A percentile compares a stretch with the other conserved stretches of the same genome.
phyloP scores from a whole-genome alignment of 2,888 invertebrate species.

The Dryadula phaetusa region DNA sequence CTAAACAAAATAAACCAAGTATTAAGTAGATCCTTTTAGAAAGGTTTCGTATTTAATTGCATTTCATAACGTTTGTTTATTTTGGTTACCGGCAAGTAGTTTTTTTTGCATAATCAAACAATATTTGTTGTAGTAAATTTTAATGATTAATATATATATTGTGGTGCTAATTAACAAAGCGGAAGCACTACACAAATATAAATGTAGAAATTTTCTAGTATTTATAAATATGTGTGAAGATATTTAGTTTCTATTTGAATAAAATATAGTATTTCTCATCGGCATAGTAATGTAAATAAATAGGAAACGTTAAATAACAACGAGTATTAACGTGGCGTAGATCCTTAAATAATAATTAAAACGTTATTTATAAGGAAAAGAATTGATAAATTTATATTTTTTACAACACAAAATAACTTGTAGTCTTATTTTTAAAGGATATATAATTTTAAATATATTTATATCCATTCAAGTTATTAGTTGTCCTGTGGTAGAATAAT shows the following conservation, averaged over 20 bases:
- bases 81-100: background rate
- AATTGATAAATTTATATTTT: background rate
- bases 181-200: conserved; percentile 36
- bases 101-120: conserved; percentile 40
- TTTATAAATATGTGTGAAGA: background rate
- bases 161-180: conserved; percentile 42
- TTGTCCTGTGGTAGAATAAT: background rate
- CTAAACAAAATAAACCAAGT: background rate
- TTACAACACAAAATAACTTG: conserved; percentile 1
- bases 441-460: background rate
- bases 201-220: background rate
- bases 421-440: background rate
- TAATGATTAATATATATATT: conserved; percentile 11
- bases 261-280: background rate
- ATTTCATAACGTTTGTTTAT: conserved; percentile 30
- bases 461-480: background rate
- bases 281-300: background rate
- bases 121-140: conserved; percentile 23
- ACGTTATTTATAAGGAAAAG: background rate
- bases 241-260: background rate
- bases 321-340: too few species aligned
- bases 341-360: background rate
- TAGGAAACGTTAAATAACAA: background rate
- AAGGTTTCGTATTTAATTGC: conserved; percentile 28
- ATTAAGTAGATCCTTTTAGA: background rate